Evolutionary conservation across 2,113 vertebrate species (phyloP).

Genomic region (Ptilorrhoa leucosticta): DNA sequence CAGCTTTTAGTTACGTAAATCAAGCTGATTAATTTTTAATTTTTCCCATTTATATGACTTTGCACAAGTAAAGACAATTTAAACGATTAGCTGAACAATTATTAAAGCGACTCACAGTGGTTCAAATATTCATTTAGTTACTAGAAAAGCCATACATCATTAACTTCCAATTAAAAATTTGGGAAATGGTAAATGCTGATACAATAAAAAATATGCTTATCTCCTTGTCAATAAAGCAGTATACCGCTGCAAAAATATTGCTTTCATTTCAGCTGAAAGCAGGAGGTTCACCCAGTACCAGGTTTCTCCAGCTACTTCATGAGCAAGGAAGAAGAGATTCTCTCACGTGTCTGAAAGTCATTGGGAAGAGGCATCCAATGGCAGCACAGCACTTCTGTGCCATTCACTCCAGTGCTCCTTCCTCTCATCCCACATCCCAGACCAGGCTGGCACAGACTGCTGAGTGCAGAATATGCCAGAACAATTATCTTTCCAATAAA

Average conservation of each 20-base stretch:
- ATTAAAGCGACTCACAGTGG: conserved; percentile 76
- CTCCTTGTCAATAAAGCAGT: conserved; percentile 9
- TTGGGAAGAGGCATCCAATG: not conserved
- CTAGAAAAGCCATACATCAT: conserved; percentile 69
- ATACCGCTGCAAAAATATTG: not conserved
- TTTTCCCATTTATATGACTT: conserved; percentile 77
- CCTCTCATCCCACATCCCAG: not conserved
- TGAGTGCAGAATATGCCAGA: not conserved
- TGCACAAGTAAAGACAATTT: conserved; percentile 90
- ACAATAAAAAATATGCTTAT: conserved; percentile 24
- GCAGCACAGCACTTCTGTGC: not conserved
- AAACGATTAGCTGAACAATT: conserved; percentile 91
- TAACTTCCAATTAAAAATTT: conserved; percentile 75
- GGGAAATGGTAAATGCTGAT: conserved; percentile 52
- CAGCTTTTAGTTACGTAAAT: conserved; percentile 93
- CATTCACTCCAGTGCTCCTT: not conserved
- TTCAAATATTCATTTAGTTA: conserved; percentile 77
- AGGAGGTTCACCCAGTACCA: not conserved
- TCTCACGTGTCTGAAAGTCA: not conserved
- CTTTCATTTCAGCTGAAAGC: not conserved
- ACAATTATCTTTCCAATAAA: not conserved
- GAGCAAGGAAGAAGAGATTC: not conserved
- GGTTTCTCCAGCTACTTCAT: not conserved
- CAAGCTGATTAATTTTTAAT: conserved; percentile 95
- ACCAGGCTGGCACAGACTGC: not conserved